phyloP scores from a whole-genome alignment of 2,888 invertebrate genomes.

The Liodrosophila aerea region DNA sequence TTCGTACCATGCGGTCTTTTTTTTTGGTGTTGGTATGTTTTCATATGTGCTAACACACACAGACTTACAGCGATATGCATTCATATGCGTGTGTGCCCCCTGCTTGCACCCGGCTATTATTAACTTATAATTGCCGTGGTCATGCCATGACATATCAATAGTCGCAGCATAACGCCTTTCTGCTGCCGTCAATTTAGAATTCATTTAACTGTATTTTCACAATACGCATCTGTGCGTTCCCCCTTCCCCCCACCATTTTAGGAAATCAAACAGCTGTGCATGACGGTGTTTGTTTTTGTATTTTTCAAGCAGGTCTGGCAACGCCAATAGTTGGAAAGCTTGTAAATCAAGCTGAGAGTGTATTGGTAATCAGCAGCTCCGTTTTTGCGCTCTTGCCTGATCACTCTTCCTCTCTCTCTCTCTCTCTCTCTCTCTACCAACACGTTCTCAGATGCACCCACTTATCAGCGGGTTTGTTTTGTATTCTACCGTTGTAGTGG shows the following conservation, averaged over 20 bases:
- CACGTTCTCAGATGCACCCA: slow-evolving; percentile 43
- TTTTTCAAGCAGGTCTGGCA: slow-evolving; percentile 51
- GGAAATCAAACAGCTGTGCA: slow-evolving; percentile 66
- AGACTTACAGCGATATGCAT: neutral
- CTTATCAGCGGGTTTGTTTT: slow-evolving; percentile 50
- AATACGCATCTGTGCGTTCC: neutral
- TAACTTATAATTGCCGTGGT: slow-evolving; percentile 32
- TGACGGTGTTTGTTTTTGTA: slow-evolving; percentile 29
- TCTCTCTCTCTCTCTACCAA: neutral
- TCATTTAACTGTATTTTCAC: slow-evolving; percentile 33
- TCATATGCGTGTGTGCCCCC: slow-evolving; percentile 37
- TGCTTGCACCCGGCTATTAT: slow-evolving; percentile 42
- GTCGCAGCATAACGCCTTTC: slow-evolving; percentile 3
- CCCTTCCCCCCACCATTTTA: too few species aligned
- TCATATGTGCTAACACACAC: slow-evolving; percentile 1
- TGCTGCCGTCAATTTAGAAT: slow-evolving; percentile 14
- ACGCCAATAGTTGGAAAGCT: slow-evolving; percentile 40
- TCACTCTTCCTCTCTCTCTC: slow-evolving; percentile 1
- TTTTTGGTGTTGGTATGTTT: slow-evolving; percentile 21
- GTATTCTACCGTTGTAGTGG: slow-evolving; percentile 20
- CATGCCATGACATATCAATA: slow-evolving; percentile 4
- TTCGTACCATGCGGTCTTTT: slow-evolving; percentile 23
- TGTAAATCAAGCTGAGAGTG: slow-evolving; percentile 30
- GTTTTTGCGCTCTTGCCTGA: neutral
- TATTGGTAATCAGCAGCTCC: slow-evolving; percentile 9